Conservation (phyloP, 35 echinoderm and acorn worm genomes). For the Ptychodera flava region DNA sequence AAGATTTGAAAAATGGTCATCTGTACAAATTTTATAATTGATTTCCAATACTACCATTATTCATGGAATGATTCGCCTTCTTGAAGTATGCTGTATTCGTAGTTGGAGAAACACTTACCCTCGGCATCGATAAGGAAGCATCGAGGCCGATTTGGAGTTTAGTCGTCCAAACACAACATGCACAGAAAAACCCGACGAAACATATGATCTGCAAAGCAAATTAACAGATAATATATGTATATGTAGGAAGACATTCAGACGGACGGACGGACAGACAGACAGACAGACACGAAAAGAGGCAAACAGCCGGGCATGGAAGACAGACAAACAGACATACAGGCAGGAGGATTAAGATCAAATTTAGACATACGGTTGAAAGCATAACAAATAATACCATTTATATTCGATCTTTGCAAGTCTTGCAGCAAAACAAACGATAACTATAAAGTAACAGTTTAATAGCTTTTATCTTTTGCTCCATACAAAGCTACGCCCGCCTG, state of each 20-base stretch:
- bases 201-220: slow-evolving; percentile 50
- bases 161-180: slow-evolving; percentile 48
- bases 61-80: not conserved
- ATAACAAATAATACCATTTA: not conserved
- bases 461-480: too few species aligned
- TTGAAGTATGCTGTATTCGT: not conserved
- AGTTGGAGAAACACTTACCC: slow-evolving; percentile 49
- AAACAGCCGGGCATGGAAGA: too few species aligned
- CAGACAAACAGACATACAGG: too few species aligned
- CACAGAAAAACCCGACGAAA: slow-evolving; percentile 53
- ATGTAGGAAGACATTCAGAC: too few species aligned
- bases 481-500: too few species aligned
- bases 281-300: too few species aligned
- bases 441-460: too few species aligned
- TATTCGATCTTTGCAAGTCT: too few species aligned
- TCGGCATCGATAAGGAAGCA: slow-evolving; percentile 72
- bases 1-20: not conserved
- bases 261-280: too few species aligned
- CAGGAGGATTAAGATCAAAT: not conserved
- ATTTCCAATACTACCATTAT: not conserved
- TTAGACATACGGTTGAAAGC: not conserved
- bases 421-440: too few species aligned
- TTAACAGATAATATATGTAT: too few species aligned
- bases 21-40: not conserved
- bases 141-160: slow-evolving; percentile 78